Base-by-base conservation (phyloP, 2,888 invertebrate genomes). In the Mermis nigrescens region DNA sequence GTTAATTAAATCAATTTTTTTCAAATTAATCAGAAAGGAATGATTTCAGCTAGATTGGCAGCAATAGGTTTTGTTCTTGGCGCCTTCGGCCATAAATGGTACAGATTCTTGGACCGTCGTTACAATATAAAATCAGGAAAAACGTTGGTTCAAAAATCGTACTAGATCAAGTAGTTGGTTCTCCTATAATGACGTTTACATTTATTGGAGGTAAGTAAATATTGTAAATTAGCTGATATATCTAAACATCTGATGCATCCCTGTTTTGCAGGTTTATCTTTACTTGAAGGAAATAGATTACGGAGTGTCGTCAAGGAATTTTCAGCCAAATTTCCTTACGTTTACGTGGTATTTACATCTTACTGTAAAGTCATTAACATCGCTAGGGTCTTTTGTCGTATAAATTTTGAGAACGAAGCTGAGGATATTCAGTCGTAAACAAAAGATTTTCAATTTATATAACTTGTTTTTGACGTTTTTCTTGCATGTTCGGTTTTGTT, bases 41-140 rank as follows among this genome's bases (percentile, higher is more conserved):
- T n/a, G n/a, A n/a, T 65, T 32, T 52, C 62, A 75, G 76, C 70
- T 26, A 68, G 85, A 62, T 88, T 92, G 84, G 80, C 83, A 62
- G 70, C 80, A 12, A 82, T 88, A 51, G 91, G 91, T 0, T 72
- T 84, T 2, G 66, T 80, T 0, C 79, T 84, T 72, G 92, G 91
- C 1, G 85, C 88, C 1, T 73, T 85, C 54, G 86, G 87, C 73
- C 91, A 91, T 75, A 82, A 79, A 68, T 89, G 86, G 74, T 92
- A 92, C 73, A 73, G 78, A 51, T 79, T 83, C 69, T 79, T 90
- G 65, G 87, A 89, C 62, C 62, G 62, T 27, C 58, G 66, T 28
- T 65, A 75, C 19, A 69, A 68, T 1, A 80, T 80, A 56, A 77
- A 75, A 57, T 77, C 77, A 61, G 66, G 80, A 1, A 74, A 71